Evolutionary conservation across 2,888 invertebrate genomes (phyloP), one percentile per base, ranked within the genome.

Genomic region (Drosophila diplacantha): DNA sequence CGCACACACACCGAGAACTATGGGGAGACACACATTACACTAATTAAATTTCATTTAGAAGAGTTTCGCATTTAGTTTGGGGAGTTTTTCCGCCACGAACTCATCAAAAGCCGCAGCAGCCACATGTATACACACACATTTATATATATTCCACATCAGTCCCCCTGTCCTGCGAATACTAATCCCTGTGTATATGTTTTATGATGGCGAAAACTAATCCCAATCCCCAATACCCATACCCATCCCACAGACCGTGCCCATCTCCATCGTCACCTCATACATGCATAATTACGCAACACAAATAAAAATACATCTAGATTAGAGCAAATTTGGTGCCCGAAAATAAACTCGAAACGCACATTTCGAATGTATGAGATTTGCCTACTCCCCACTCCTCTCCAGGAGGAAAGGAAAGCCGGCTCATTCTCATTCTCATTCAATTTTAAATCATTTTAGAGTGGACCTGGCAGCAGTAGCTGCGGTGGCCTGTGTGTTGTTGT

Each of bases 11-110:
- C 46, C 43, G 39, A 44, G 39, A 37, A 39, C 11, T 29, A 29
- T 29, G 24, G 41, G 46, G 37, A 50, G 43, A 50, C 49, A 53
- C 56, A 58, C 68, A 72, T 32, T 70, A 73, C 73, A 75, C 81
- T 83, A 81, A 78, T 78, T 83, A 81, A 78, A 78, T 81, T 78
- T 83, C 64, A 73, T 72, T 78, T 78, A 72, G 52, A 64, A 72
- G 78, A 82, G 63, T 77, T 65, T 57, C 39, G 57, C 69, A 66
- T 60, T 59, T 34, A 47, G 62, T 52, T 12, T 6, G 44, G 44
- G 43, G 16, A 26, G 31, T 54, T 38, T 62, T 63, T 64, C 50
- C 31, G 44, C 58, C 58, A 59, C 58, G 31, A 41, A 31, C 60
- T 43, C 61, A 61, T 61, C 61, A 63, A 61, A 63, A 63, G 64